Base-by-base conservation (phyloP, 2,888 invertebrate genomes). In the Ophion ellenae region DNA sequence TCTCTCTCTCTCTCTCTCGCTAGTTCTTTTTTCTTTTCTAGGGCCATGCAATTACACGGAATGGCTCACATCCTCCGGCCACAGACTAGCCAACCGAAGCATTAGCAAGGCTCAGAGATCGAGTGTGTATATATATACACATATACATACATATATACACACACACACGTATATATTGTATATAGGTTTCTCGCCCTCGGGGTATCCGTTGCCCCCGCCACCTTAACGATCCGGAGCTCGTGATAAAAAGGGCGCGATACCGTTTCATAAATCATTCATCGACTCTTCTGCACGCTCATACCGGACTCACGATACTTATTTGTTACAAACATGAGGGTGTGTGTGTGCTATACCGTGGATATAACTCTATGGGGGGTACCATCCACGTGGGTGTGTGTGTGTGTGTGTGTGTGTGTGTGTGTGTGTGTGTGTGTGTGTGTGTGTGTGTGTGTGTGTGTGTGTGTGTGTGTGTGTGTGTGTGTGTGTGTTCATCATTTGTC, bases 61-160 rank as follows among this genome's bases (percentile, higher is more conserved):
- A 87, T 88, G 87, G 88, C 87, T 87, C 78, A 88, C 86, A 88
- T 88, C 88, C 88, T 87, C 85, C 85, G 85, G 86, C 81, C 83
- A 81, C 81, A 77, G 77, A 75, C 86, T 64, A 77, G 79, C 84
- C 85, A 86, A 87, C 80, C 83, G 71, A 77, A 80, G 85, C 75
- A 86, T 86, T 82, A 86, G 85, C 82, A 78, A 81, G 80, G 83
- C 47, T 67, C 67, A 84, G 82, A 84, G 76, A 87, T 80, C 53
- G 76, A 79, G 80, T 61, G 6, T 64, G 9, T 69, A 63, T 74
- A n/a, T 20, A 5, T 66, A 74, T 20, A 75, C 3, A 47, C 14
- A 63, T 64, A 59, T 47, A 20, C 28, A 67, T 63, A 40, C 9
- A 9, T 40, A 74, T 20, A 63, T 20, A 61, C 57, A 57, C 40